Evolutionary conservation across 2,797 vertebrate species (phyloP).

Genomic region (Acestrorhynchus altus): DNA sequence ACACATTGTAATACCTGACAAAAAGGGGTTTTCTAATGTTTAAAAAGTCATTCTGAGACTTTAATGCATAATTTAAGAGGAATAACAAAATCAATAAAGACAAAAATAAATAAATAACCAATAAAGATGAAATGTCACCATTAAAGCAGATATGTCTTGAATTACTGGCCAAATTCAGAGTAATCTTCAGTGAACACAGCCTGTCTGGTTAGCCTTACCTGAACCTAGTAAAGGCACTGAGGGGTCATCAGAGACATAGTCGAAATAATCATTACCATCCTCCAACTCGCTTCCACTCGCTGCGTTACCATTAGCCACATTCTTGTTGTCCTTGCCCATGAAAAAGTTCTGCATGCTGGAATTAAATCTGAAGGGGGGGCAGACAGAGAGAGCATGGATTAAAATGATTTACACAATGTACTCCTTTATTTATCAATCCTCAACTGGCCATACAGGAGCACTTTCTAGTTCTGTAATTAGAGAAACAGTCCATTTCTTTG

Average conservation of each 20-base stretch:
- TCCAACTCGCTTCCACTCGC: constrained; percentile 90
- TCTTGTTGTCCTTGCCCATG: constrained; percentile 81
- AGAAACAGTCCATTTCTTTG: too few species aligned
- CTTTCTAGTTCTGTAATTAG: too few species aligned
- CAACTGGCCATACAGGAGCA: too few species aligned
- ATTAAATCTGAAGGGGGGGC: constrained; percentile 82
- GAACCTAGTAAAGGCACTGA: constrained; percentile 83
- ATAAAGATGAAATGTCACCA: too few species aligned
- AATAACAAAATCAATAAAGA: too few species aligned
- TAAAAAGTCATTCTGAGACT: too few species aligned
- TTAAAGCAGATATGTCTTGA: too few species aligned
- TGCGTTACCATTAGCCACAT: constrained; percentile 90
- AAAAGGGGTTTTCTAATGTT: background rate
- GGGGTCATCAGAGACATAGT: constrained; percentile 85
- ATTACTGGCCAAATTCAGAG: background rate
- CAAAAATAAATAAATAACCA: too few species aligned
- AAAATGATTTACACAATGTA: background rate
- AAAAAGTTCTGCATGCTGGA: constrained; percentile 90
- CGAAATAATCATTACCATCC: constrained; percentile 93
- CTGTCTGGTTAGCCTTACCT: constrained; percentile 99
- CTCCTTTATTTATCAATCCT: too few species aligned
- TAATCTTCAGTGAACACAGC: constrained; percentile 50
- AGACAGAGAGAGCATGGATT: background rate
- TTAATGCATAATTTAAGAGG: too few species aligned
- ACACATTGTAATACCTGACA: background rate